phyloP scores from a whole-genome alignment of 2,113 vertebrate species.

The Melanerpes aurifrons region DNA sequence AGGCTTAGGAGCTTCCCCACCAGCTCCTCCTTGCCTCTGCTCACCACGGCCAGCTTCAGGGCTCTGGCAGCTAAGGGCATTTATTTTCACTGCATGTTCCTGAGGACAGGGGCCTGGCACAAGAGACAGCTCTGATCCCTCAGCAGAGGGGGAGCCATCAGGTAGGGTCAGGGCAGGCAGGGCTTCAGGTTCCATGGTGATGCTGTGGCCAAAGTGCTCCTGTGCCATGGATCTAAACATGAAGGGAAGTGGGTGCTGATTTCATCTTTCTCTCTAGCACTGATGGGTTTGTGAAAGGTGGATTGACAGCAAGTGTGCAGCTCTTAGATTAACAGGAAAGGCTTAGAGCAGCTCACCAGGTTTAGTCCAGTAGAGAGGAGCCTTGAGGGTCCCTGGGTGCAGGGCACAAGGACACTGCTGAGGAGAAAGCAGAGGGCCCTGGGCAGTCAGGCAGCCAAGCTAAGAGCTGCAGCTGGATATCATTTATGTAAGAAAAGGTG shows the following conservation, averaged over 20 bases:
- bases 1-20: constrained; percentile 55
- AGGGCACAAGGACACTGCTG: background rate
- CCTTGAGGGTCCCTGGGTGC: background rate
- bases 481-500: background rate
- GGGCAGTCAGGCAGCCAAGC: background rate
- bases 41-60: background rate
- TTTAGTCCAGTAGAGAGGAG: background rate
- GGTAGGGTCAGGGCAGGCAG: background rate
- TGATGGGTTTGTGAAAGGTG: background rate
- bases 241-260: background rate
- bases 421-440: background rate
- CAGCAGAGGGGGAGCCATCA: background rate
- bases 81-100: constrained; percentile 32
- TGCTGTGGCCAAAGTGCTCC: background rate
- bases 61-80: constrained; percentile 35
- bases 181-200: background rate
- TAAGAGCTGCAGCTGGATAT: background rate
- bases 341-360: background rate
- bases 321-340: background rate
- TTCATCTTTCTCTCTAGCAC: background rate
- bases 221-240: background rate
- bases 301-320: background rate
- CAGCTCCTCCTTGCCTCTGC: constrained; percentile 28
- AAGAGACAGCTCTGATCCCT: background rate
- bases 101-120: background rate